Percentiles rank a stretch among this genome's conserved stretches.
Evolutionary conservation across 2,113 vertebrate species (phyloP).

Genomic region (Antennarius striatus): DNA sequence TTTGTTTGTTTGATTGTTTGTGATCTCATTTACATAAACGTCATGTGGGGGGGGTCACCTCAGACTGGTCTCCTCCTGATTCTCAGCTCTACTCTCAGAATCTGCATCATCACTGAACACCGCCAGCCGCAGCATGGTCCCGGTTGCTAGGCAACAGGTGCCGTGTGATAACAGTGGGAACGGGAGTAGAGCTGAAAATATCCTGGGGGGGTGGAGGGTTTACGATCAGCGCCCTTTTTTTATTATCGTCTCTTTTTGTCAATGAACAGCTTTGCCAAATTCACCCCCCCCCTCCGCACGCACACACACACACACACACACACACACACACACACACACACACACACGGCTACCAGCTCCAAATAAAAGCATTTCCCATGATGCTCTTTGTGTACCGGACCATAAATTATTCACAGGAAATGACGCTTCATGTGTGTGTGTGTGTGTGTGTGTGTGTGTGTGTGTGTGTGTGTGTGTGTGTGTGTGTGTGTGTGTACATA

Average conservation of each 20-base stretch:
- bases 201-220: neutral
- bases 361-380: constrained; percentile 28
- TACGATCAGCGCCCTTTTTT: neutral
- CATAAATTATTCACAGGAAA: constrained; percentile 63
- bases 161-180: constrained; percentile 77
- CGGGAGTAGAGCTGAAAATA: constrained; percentile 54
- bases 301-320: constrained; percentile 25
- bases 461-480: constrained; percentile 9
- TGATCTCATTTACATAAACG: too few species aligned
- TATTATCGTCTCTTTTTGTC: constrained; percentile 17
- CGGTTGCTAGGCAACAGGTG: constrained; percentile 88
- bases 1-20: too few species aligned
- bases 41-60: too few species aligned
- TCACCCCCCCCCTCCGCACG: neutral
- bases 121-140: constrained; percentile 63
- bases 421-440: constrained; percentile 29
- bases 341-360: constrained; percentile 20
- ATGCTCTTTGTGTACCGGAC: constrained; percentile 41
- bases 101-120: constrained; percentile 59
- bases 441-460: constrained; percentile 2
- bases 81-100: constrained; percentile 39
- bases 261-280: constrained; percentile 6
- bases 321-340: neutral
- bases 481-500: neutral
- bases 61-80: neutral